Percentiles rank a stretch among this genome's conserved stretches.
phyloP scores from a whole-genome alignment of 2,797 vertebrate species.

The Xiphophorus birchmanni region DNA sequence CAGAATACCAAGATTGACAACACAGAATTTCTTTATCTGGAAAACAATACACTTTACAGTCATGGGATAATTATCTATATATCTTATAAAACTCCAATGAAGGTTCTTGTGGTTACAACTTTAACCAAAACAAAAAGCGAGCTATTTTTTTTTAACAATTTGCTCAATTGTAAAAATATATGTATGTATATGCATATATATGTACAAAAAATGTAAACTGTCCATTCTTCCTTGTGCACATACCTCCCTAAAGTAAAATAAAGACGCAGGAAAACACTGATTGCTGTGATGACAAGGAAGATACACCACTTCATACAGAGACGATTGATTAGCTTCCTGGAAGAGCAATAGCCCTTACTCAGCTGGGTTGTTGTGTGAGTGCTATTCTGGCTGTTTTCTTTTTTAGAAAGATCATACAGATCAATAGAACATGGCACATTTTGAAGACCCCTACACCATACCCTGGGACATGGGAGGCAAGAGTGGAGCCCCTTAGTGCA shows the following conservation, averaged over 20 bases:
- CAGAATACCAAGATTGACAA: not conserved
- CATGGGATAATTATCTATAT: not conserved
- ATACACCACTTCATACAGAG: conserved; percentile 64
- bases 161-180: too few species aligned
- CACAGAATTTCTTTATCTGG: not conserved
- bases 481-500: conserved; percentile 55
- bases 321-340: conserved; percentile 80
- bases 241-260: conserved; percentile 43
- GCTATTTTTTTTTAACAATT: too few species aligned
- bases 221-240: conserved; percentile 14
- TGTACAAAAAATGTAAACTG: not conserved
- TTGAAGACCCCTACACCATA: conserved; percentile 66
- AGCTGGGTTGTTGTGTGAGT: conserved; percentile 67
- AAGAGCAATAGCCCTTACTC: conserved; percentile 77
- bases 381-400: conserved; percentile 64
- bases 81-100: not conserved
- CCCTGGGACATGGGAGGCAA: conserved; percentile 54
- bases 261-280: conserved; percentile 52
- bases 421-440: conserved; percentile 78
- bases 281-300: conserved; percentile 62
- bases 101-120: not conserved
- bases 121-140: too few species aligned
- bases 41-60: not conserved
- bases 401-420: conserved; percentile 64
- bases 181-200: too few species aligned